Evolutionary conservation across 2,888 invertebrate genomes (phyloP).

Genomic region (Dolichopus griseipennis): DNA sequence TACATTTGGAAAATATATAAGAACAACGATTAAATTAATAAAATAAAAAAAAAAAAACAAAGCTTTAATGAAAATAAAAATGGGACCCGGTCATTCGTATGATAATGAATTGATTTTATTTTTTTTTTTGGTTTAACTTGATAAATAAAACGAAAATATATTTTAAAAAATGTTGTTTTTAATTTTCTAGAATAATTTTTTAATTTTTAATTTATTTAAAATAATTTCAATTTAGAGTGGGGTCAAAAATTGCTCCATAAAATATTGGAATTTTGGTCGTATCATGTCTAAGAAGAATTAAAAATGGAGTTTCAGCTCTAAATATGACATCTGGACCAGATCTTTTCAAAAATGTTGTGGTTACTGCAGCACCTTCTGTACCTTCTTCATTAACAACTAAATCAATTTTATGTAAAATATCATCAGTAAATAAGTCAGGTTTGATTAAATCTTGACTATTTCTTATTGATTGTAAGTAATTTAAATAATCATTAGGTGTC

Average conservation of each 20-base stretch:
- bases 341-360: constrained; percentile 48
- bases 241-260: constrained; percentile 56
- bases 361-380: constrained; percentile 58
- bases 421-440: constrained; percentile 50
- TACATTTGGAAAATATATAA: no score
- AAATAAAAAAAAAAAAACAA: no score
- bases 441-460: constrained; percentile 13
- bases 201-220: no score
- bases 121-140: no score
- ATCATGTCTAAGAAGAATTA: constrained; percentile 58
- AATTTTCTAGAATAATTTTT: no score
- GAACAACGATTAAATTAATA: no score
- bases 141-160: no score
- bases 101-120: no score
- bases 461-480: constrained; percentile 23
- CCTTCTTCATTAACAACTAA: constrained; percentile 55
- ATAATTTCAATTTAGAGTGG: constrained; percentile 27
- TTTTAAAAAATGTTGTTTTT: no score
- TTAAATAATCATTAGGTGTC: constrained; percentile 17
- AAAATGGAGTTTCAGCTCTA: constrained; percentile 56
- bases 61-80: no score
- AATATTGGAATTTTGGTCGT: constrained; percentile 54
- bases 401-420: constrained; percentile 55
- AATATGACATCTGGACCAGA: constrained; percentile 46
- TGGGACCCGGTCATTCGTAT: no score